A percentile compares a stretch with the other conserved stretches of the same genome.
phyloP scores from a whole-genome alignment of 2,797 vertebrate genomes.

The Gobio occitaniae region DNA sequence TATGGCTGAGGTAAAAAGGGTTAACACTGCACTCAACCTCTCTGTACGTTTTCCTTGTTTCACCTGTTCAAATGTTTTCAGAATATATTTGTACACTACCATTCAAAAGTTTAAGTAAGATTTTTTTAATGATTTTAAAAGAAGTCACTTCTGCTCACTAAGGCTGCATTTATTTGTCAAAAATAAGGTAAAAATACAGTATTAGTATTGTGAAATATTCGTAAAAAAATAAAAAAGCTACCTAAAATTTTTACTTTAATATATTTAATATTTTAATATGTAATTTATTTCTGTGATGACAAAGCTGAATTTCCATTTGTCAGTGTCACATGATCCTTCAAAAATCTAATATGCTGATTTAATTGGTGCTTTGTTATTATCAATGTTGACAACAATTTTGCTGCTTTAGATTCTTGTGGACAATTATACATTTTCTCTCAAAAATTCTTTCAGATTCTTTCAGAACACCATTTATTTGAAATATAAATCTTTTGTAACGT shows the following conservation, averaged over 20 bases:
- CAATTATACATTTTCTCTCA: neutral
- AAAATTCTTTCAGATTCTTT: no score
- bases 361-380: no score
- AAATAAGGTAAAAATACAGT: neutral
- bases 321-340: no score
- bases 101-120: neutral
- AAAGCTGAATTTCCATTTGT: no score
- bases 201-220: neutral
- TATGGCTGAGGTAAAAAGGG: conserved; percentile 34
- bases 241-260: no score
- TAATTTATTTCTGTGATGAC: no score
- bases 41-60: neutral
- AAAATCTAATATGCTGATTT: no score
- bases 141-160: neutral
- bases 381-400: no score
- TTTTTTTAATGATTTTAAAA: neutral
- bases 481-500: no score
- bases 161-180: neutral
- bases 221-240: no score
- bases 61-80: conserved; percentile 25
- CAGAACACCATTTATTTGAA: no score
- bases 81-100: neutral
- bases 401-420: neutral
- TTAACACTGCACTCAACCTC: conserved; percentile 17
- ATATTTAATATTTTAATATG: no score